phyloP scores from a whole-genome alignment of 2,113 vertebrate genomes.

The Menura novaehollandiae region DNA sequence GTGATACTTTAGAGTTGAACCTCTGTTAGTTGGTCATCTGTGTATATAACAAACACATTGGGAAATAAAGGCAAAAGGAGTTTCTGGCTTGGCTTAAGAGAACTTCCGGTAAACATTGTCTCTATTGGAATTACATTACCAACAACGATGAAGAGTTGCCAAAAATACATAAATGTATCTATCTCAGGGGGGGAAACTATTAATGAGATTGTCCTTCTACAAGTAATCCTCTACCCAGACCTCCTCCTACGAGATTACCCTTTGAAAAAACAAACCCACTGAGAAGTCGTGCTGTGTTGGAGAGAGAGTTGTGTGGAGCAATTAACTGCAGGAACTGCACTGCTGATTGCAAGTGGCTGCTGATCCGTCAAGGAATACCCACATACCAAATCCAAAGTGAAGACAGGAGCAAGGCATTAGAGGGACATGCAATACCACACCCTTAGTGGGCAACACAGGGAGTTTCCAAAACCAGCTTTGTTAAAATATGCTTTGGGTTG shows the following conservation, averaged over 20 bases:
- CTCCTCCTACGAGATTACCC: slow-evolving; percentile 37
- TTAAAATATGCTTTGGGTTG: neutral
- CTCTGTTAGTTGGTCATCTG: neutral
- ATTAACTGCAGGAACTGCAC: neutral
- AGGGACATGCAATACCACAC: neutral
- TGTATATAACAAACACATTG: neutral
- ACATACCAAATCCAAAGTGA: accelerated
- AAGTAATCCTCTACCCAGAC: slow-evolving; percentile 28
- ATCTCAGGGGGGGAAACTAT: slow-evolving; percentile 5
- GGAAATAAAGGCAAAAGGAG: neutral
- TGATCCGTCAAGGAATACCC: neutral
- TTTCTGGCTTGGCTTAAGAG: neutral
- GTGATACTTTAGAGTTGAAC: neutral
- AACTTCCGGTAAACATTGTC: neutral
- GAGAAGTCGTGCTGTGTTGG: slow-evolving; percentile 8
- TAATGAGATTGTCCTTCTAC: slow-evolving; percentile 56
- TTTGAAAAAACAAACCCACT: slow-evolving; percentile 44
- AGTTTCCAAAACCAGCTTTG: neutral
- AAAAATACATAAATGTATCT: slow-evolving; percentile 16
- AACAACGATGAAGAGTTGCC: neutral
- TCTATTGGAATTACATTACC: neutral
- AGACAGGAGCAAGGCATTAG: neutral
- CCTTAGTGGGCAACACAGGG: accelerated
- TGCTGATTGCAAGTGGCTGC: slow-evolving; percentile 28
- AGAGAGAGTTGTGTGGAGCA: neutral